These are phyloP conservation scores for Columba janthina DNA, from an alignment of 2,113 vertebrate species.

Conservation along the genomic window DNA sequence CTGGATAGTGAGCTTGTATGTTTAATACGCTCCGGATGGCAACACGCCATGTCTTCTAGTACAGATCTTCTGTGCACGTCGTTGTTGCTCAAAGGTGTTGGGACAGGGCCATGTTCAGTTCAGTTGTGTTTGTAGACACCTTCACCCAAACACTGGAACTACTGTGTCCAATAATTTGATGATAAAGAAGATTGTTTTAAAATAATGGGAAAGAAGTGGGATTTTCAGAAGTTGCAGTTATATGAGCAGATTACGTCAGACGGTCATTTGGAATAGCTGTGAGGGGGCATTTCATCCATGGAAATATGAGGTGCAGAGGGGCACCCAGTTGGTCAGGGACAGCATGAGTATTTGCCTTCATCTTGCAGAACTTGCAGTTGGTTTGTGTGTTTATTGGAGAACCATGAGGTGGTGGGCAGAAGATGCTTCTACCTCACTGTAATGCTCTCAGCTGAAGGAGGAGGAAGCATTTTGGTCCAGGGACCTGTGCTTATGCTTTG, in stretches of 20 bases:
- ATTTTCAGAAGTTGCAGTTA: neutral
- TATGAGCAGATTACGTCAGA: neutral
- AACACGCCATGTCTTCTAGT: neutral
- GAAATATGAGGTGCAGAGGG: rapidly evolving
- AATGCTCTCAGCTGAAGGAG: neutral
- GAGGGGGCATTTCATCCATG: neutral
- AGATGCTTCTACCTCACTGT: neutral
- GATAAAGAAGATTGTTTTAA: neutral
- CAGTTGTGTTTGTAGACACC: neutral
- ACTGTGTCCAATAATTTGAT: neutral
- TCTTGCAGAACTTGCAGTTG: neutral
- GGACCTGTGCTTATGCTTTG: neutral
- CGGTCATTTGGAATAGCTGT: neutral
- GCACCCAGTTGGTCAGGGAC: neutral
- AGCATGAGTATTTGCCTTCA: neutral
- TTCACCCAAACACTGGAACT: neutral
- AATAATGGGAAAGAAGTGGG: neutral
- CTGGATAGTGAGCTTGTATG: neutral
- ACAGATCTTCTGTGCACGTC: neutral
- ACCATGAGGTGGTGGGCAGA: neutral
- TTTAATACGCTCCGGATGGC: slow-evolving; percentile 4
- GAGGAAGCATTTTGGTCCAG: neutral
- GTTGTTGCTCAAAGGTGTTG: neutral
- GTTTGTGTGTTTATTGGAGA: neutral
- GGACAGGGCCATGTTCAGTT: neutral